Conservation (phyloP, 2,797 vertebrate genomes). For the Pristis pectinata region DNA sequence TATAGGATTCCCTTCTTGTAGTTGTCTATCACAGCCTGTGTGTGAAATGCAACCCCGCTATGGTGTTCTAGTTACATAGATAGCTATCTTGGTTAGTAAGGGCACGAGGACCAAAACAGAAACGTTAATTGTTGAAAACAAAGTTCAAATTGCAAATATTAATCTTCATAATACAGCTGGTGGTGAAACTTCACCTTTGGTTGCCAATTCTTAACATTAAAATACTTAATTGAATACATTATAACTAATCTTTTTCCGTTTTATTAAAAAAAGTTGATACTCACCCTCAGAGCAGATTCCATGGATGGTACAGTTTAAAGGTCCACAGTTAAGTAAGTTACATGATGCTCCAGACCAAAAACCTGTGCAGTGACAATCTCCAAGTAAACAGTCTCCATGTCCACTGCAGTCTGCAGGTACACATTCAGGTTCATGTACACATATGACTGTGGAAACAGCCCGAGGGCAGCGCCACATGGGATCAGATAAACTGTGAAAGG, state of each 20-base stretch:
- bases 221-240: neutral
- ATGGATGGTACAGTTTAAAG: conserved; percentile 60
- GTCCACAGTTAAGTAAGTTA: conserved; percentile 60
- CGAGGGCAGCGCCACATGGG: conserved; percentile 78
- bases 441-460: conserved; percentile 73
- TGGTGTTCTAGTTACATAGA: neutral
- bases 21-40: neutral
- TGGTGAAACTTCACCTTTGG: neutral
- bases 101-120: neutral
- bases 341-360: conserved; percentile 66
- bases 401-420: conserved; percentile 64
- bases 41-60: neutral
- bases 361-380: conserved; percentile 61
- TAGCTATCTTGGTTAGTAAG: neutral
- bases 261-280: conserved; percentile 40
- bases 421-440: conserved; percentile 69
- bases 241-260: neutral
- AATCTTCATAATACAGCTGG: neutral
- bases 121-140: neutral
- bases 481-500: conserved; percentile 49
- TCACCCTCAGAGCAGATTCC: conserved; percentile 69
- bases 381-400: conserved; percentile 66
- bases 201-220: neutral
- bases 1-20: neutral
- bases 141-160: neutral